Evolutionary conservation across 2,113 vertebrate genomes (phyloP), one percentile per base, ranked within the genome.

Genomic region (Psettodes erumei): DNA sequence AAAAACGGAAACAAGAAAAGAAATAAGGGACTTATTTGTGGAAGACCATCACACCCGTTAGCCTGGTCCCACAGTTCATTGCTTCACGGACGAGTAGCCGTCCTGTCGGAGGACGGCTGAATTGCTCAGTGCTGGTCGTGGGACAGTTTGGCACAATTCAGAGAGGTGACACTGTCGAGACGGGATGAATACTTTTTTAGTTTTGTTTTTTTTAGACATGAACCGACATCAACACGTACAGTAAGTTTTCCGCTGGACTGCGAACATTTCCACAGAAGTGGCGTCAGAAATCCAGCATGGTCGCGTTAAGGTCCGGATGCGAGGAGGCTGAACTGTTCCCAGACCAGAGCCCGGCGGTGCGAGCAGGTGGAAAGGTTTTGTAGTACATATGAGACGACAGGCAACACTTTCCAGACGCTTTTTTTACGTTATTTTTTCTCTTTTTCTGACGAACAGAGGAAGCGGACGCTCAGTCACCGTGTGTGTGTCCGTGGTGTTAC

Each of bases 21-120:
- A 83, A 85, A 11, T 35, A 69, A 53, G 65, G 58, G 56, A 75
- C n/a, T n/a, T n/a, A n/a, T 53, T 75, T 40, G 82, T 88, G 91
- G 91, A 93, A 90, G 89, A 89, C 90, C 86, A 53, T 86, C 78
- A 84, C 82, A 83, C 81, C 80, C 68, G 55, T 65, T 71, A 81
- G 50, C 81, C 83, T 75, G 82, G 71, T 80, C 85, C 88, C 85
- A 89, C 71, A 82, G 77, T 84, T 63, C 87, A 91, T 89, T 90
- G 90, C 89, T 92, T 88, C 47, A 47, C 64, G 71, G 81, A 77
- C 58, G 15, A 59, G 79, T 56, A 32, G 79, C 74, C 75, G 0
- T 55, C 78, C 47, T 30, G 25, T 5, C 3, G 23, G 55, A 78
- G 63, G 58, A 27, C 23, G 77, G 81, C 79, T 59, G 75, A 37